Conservation (phyloP, 2,797 vertebrate genomes). For the Paratrypauchen microcephalus region DNA sequence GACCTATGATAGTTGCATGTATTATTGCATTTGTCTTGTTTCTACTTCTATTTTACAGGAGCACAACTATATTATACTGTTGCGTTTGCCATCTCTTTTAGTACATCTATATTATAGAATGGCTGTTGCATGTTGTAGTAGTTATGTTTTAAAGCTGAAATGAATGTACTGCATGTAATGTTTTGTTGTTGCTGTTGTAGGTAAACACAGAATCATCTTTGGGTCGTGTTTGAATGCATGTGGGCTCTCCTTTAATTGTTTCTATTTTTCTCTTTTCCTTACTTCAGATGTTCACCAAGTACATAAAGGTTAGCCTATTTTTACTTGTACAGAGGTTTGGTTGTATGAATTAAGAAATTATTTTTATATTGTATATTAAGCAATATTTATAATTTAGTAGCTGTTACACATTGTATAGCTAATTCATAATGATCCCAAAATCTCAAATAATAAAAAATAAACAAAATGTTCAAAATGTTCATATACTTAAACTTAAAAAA, state of each 20-base stretch:
- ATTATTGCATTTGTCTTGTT: neutral
- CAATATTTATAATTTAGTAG: neutral
- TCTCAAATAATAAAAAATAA: neutral
- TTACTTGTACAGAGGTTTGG: slow-evolving; percentile 67
- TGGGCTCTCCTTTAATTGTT: slow-evolving; percentile 43
- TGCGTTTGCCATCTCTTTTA: neutral
- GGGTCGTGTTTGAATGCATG: slow-evolving; percentile 49
- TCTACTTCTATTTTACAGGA: neutral
- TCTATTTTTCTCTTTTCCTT: slow-evolving; percentile 51
- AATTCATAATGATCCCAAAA: neutral
- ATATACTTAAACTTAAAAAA: too few species aligned
- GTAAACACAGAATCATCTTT: neutral
- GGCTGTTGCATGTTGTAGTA: neutral
- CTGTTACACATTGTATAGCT: neutral
- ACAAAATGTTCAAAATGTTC: too few species aligned
- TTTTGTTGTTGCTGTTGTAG: neutral
- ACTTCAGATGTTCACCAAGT: slow-evolving; percentile 99
- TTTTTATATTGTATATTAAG: neutral
- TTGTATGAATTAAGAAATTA: slow-evolving; percentile 33
- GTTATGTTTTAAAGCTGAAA: neutral
- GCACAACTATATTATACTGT: neutral
- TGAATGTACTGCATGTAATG: neutral
- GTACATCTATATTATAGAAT: neutral
- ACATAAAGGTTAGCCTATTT: slow-evolving; percentile 95
- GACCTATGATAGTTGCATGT: slow-evolving; percentile 4